Base-by-base conservation (phyloP, 2,113 vertebrate species). In the Picathartes gymnocephalus region DNA sequence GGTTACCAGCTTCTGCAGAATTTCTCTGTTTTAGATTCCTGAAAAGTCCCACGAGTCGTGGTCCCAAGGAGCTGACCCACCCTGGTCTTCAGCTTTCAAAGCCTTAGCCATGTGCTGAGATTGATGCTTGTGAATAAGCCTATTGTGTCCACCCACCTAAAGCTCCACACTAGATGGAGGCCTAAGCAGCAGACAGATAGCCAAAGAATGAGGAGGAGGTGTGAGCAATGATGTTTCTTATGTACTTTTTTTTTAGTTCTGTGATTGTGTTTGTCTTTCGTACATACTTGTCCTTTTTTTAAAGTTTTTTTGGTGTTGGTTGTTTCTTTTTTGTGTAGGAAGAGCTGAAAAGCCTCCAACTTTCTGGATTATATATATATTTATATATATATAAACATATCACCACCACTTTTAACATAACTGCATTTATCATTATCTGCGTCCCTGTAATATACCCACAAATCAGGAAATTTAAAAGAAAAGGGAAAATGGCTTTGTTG, bases 171-270 rank as follows among this genome's bases (percentile, higher is more conserved):
- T 15, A 81, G 81, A 92, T 81, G 77, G 80, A 94, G 64, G 82
- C 90, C 92, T 84, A 72, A 84, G 79, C 50, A 88, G 82, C 85
- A 97, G 93, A 93, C 76, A 95, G 88, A 94, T 94, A 95, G 88
- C 82, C 85, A 71, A 86, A 94, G 92, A 95, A 96, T 74, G 93
- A 97, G 90, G 92, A 96, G 92, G 90, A 94, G 87, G 88, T 96
- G 93, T 83, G 74, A 97, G 66, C 42, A 87, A 82, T 0, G 58
- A 86, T 89, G 80, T 96, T 96, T 92, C 93, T 93, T 56, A 96
- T 68, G 64, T 70, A 28, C 39, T 58, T 90, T 86, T 79, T 64
- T 77, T 73, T 92, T 66, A 57, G 51, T 86, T 86, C 54, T 50
- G 33, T 82, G 73, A 66, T 95, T 94, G 51, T 85, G 68, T 91